These are phyloP conservation scores for Lepus townsendii DNA, from an alignment of 2,797 vertebrate genomes.

Conservation along the genomic window DNA sequence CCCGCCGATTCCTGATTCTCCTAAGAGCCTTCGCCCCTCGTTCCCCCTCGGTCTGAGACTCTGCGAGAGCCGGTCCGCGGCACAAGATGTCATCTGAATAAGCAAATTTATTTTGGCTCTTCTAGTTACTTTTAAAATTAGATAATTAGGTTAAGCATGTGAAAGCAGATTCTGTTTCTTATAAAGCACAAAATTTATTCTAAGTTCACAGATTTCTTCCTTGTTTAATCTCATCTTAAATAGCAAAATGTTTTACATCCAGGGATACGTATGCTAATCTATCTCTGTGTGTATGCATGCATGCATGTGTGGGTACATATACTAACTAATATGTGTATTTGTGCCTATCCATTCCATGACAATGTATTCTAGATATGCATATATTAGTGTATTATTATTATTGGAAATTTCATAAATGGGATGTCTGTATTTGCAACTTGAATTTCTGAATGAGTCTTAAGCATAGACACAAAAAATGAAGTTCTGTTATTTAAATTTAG, in stretches of 20 bases:
- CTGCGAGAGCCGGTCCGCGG: too few relatives aligned
- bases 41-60: too few relatives aligned
- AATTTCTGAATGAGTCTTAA: not conserved
- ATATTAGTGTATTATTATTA: not conserved
- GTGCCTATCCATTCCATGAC: not conserved
- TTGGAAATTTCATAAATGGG: not conserved
- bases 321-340: too few relatives aligned
- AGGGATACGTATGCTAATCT: not conserved
- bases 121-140: fast-evolving
- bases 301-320: not conserved
- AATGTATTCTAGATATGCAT: not conserved
- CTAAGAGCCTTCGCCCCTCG: too few relatives aligned
- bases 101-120: not conserved
- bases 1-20: too few relatives aligned
- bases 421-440: not conserved
- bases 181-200: not conserved
- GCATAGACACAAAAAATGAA: not conserved
- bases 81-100: not conserved
- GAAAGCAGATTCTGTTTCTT: not conserved
- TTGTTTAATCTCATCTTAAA: not conserved
- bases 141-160: not conserved
- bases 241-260: not conserved
- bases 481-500: too few relatives aligned
- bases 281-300: not conserved
- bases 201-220: not conserved